Base-by-base conservation (phyloP, 2,797 vertebrate species). In the Carduelis carduelis region DNA sequence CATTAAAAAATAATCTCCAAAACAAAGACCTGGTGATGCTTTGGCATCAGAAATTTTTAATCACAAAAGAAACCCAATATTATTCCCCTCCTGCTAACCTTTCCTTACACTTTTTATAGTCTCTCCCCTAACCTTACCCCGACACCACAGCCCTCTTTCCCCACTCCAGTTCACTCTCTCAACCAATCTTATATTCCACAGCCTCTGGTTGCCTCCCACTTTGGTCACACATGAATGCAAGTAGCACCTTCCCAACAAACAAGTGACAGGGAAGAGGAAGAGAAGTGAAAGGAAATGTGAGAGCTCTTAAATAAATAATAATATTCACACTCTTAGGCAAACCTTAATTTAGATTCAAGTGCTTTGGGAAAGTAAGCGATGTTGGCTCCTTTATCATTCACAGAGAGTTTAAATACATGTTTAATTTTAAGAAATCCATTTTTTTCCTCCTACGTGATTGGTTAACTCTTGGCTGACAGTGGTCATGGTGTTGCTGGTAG, bases 231-330 rank as follows among this genome's bases (percentile, higher is more conserved):
- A 50, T 80, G 86, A 90, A 87, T 71, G 57, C 84, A 90, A 87
- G 90, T n/a, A 89, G 34, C 81, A 74, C 69, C 78, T 83, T 91
- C 78, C 83, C 75, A 69, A 39, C 63, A 90, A 93, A 59, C 11
- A 79, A 68, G 44, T 60, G 70, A 91, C 0, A 0, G 68, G 68
- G n/a, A 89, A 87, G 43, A 90, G 71, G 90, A 93, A 70, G n/a
- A 89, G 78, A 18, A 30, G 60, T 56, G 46, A 91, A 70, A 44
- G n/a, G 94, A 96, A 93, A 96, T 9, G 4, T 83, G 93, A 97
- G 92, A 94, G 21, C 44, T 70, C 50, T 75, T 97, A 89, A 97
- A 97, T 97, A 96, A 96, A 60, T 96, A 74, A 96, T 91, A 72
- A 71, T 61, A 92, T 84, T 95, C 83, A 95, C 78, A 71, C 78